Conservation (phyloP, 1,140 invertebrate species). For the Oryzaephilus surinamensis region DNA sequence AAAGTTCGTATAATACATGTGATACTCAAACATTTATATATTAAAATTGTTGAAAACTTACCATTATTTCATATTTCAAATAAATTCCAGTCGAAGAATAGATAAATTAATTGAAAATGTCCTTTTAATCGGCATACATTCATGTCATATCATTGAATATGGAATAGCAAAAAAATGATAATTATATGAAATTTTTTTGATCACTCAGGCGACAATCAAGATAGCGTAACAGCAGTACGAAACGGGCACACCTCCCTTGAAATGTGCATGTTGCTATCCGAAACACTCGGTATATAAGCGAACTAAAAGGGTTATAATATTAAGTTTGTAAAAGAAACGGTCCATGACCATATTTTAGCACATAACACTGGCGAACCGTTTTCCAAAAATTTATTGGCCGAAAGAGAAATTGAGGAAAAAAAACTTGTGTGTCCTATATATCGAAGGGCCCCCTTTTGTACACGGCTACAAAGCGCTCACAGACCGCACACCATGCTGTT, state of each 20-base stretch:
- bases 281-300: conserved; percentile 2
- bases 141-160: conserved; percentile 18
- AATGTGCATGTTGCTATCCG: conserved; percentile 15
- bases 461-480: conserved; percentile 8
- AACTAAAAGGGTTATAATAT: too few species aligned
- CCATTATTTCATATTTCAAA: conserved; percentile 30
- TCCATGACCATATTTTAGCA: conserved; percentile 4
- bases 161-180: too few species aligned
- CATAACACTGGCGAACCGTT: too few species aligned
- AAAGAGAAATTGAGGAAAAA: too few species aligned
- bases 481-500: conserved; percentile 7
- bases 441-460: too few species aligned
- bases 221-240: conserved; percentile 3
- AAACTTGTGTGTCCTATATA: too few species aligned
- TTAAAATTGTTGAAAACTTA: too few species aligned
- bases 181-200: too few species aligned
- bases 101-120: conserved; percentile 20
- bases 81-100: conserved; percentile 18
- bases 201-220: conserved; percentile 5
- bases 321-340: neutral
- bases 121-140: conserved; percentile 9
- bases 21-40: too few species aligned
- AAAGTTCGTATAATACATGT: too few species aligned
- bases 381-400: too few species aligned
- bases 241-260: conserved; percentile 19